phyloP scores from a whole-genome alignment of 2,797 vertebrate species.

The Erithacus rubecula region DNA sequence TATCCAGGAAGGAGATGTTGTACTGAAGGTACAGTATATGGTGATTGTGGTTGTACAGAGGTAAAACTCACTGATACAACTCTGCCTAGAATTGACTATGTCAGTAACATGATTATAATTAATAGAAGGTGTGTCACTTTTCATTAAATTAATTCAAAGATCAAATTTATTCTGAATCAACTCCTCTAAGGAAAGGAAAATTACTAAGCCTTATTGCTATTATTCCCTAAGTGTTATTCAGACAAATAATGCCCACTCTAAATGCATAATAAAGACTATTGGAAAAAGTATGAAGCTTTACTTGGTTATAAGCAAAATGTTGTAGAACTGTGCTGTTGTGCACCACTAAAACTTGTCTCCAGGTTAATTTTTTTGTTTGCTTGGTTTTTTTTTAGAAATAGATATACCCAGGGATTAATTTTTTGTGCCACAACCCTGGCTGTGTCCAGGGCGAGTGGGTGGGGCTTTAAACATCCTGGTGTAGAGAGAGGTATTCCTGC shows the following conservation, averaged over 20 bases:
- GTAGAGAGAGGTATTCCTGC: background rate
- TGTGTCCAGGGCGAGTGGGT: background rate
- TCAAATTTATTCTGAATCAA: background rate
- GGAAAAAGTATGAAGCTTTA: background rate
- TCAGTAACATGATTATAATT: background rate
- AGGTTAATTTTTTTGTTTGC: background rate
- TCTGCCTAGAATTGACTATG: background rate
- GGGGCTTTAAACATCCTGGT: background rate
- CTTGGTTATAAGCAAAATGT: background rate
- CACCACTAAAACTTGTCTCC: background rate
- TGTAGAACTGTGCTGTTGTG: background rate
- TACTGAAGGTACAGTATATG: slow-evolving; percentile 87
- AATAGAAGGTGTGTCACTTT: background rate
- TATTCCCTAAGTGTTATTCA: background rate
- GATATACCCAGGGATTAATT: background rate
- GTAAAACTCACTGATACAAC: background rate
- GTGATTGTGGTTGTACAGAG: background rate
- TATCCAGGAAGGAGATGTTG: slow-evolving; percentile 99
- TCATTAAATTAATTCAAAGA: background rate
- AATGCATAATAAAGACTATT: background rate
- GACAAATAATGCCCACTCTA: background rate
- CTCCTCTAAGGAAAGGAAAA: background rate
- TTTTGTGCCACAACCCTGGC: background rate
- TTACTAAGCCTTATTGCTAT: background rate
- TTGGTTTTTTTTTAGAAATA: background rate